Evolutionary conservation across 2,797 vertebrate species (phyloP), one percentile per base, ranked within the genome.

Genomic region (Peromyscus melanophrys): DNA sequence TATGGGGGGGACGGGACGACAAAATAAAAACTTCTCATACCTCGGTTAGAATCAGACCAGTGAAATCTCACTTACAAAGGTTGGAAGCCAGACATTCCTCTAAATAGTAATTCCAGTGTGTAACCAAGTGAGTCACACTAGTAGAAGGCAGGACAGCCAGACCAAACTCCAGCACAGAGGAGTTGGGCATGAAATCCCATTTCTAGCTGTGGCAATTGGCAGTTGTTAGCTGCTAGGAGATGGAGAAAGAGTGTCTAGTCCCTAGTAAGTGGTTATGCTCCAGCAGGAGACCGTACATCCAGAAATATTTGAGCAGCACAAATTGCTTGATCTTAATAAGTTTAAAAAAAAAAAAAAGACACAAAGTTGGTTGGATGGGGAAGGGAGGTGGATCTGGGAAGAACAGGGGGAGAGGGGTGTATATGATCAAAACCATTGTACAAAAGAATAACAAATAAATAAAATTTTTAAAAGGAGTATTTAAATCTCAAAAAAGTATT

Each of bases 41-140:
- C 46, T 37, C 91, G 37, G 27, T 59, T 86, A 57, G 16, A 92
- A 25, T 92, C 43, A 90, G 89, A 77, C 46, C 90, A 94, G 59
- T 81, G 40, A 86, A 73, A 52, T 86, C 63, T 93, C 43, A 93
- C n/a, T 78, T 57, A 25, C 10, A 29, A 21, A 37, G 63, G 21
- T 13, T 86, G 25, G 61, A 43, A 95, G n/a, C 8, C 31, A 93
- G 31, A 37, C 31, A 78, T 90, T 61, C 31, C 65, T 67, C 27
- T n/a, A 75, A 88, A 93, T 61, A 17, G 29, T 92, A 75, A 94
- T 65, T 89, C 57, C 31, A 77, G 0, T 9, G 17, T 34, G 27
- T 37, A 96, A 25, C 3, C 8, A 93, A 13, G 49, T 46, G 46
- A 49, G 49, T 49, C 52, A 14, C 27, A 34, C 1, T 52, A 49